Base-by-base conservation (phyloP, 2,888 invertebrate genomes). In the Folsomia candida region DNA sequence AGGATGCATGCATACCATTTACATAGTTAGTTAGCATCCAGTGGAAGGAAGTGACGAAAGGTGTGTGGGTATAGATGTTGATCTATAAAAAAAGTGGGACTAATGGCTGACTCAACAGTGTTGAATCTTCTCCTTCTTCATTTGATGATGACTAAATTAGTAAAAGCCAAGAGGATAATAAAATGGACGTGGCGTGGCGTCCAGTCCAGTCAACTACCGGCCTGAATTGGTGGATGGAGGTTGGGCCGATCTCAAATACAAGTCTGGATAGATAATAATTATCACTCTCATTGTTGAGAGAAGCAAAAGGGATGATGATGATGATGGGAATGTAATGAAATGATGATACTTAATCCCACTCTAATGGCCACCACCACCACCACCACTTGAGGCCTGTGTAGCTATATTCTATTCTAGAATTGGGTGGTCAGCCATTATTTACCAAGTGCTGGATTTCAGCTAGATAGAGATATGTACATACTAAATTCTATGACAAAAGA, bases 371-470 rank as follows among this genome's bases (percentile, higher is more conserved):
- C 29, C 29, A 11, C 47, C 47, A 11, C 47, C 18, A 9, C 18
- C 47, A 11, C 47, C 47, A 11, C 47, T 47, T 2, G 59, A 59
- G 9, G n/a, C n/a, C n/a, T n/a, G n/a, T n/a, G n/a, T n/a, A n/a
- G n/a, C n/a, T n/a, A n/a, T n/a, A n/a, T n/a, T n/a, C n/a, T n/a
- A n/a, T n/a, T 25, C 18, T 24, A 3, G 51, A 64, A 64, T 51
- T 64, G 64, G 64, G 64, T 64, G 64, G 64, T 37, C 51, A 37
- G 28, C 62, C 62, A 62, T 62, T 62, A 20, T 57, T 57, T 9
- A 14, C 47, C 54, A 9, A 54, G 6, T 59, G n/a, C n/a, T n/a
- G n/a, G n/a, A n/a, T n/a, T n/a, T n/a, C n/a, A n/a, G n/a, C n/a
- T n/a, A n/a, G n/a, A n/a, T n/a, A n/a, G n/a, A n/a, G n/a, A n/a